Evolutionary conservation across 2,888 invertebrate species (phyloP).

Genomic region (Plagiodera versicolora): DNA sequence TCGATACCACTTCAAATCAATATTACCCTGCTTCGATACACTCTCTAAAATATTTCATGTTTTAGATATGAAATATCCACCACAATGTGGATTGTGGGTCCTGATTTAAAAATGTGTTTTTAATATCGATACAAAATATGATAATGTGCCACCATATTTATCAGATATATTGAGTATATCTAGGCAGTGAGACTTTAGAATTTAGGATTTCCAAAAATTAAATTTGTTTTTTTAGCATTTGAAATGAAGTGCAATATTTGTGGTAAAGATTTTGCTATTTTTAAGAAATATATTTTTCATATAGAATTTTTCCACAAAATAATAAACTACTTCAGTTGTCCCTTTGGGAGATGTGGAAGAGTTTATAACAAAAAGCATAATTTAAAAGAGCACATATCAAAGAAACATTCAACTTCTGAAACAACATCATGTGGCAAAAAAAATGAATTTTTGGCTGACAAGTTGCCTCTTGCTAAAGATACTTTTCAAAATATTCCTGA

Average conservation of each 20-base stretch:
- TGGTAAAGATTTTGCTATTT: constrained; percentile 7
- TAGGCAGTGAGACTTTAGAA: constrained; percentile 3
- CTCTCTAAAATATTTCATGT: constrained; percentile 9
- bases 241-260: constrained; percentile 8
- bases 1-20: constrained; percentile 9
- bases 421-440: background rate
- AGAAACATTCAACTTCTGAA: constrained; percentile 6
- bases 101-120: constrained; percentile 10
- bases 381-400: constrained; percentile 5
- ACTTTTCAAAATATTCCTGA: background rate
- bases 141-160: constrained; percentile 10
- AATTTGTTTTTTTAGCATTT: background rate
- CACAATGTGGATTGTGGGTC: constrained; percentile 10
- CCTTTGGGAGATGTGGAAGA: constrained; percentile 6
- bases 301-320: constrained; percentile 2
- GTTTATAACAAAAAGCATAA: constrained; percentile 9
- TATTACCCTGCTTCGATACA: constrained; percentile 5
- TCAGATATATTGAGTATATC: constrained; percentile 6
- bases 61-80: constrained; percentile 12
- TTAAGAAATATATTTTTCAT: constrained; percentile 8
- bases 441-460: background rate
- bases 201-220: too few relatives aligned
- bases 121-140: constrained; percentile 14
- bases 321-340: constrained; percentile 10
- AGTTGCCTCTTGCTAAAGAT: constrained; percentile 1